Conservation (phyloP, 1,140 invertebrate species). For the Centruroides sculpturatus region DNA sequence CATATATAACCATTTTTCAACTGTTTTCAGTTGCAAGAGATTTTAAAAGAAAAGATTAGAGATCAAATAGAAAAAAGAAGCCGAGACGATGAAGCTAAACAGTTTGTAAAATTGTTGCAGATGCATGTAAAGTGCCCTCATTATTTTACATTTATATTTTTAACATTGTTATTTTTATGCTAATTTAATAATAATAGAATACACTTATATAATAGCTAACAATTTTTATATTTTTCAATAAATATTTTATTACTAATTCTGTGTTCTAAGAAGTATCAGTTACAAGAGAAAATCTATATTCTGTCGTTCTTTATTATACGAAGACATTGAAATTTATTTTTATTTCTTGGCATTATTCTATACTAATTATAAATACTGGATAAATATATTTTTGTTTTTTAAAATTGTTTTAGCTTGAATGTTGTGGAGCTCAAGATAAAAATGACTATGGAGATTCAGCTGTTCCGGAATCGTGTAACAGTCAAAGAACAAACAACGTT, state of each 20-base stretch:
- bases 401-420: slow-evolving; percentile 19
- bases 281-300: too few relatives aligned
- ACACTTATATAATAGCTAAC: too few relatives aligned
- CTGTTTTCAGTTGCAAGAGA: slow-evolving; percentile 17
- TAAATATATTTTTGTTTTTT: not conserved
- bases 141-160: not conserved
- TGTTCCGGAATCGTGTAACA: slow-evolving; percentile 19
- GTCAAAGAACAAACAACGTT: slow-evolving; percentile 21
- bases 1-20: not conserved
- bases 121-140: slow-evolving; percentile 15
- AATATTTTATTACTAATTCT: too few relatives aligned
- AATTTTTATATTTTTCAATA: too few relatives aligned
- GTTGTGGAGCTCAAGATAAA: slow-evolving; percentile 20
- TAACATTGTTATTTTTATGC: too few relatives aligned
- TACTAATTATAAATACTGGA: too few relatives aligned
- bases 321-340: too few relatives aligned
- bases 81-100: slow-evolving; percentile 7
- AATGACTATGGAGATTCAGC: slow-evolving; percentile 17
- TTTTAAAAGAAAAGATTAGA: slow-evolving; percentile 17
- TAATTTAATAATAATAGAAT: too few relatives aligned
- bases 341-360: too few relatives aligned
- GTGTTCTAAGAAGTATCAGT: too few relatives aligned
- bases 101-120: slow-evolving; percentile 21
- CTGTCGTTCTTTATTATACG: too few relatives aligned
- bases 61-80: slow-evolving; percentile 15